A percentile compares a stretch with the other conserved stretches of the same genome.
phyloP scores from a whole-genome alignment of 2,113 vertebrate genomes.

The Larimichthys polyactis region DNA sequence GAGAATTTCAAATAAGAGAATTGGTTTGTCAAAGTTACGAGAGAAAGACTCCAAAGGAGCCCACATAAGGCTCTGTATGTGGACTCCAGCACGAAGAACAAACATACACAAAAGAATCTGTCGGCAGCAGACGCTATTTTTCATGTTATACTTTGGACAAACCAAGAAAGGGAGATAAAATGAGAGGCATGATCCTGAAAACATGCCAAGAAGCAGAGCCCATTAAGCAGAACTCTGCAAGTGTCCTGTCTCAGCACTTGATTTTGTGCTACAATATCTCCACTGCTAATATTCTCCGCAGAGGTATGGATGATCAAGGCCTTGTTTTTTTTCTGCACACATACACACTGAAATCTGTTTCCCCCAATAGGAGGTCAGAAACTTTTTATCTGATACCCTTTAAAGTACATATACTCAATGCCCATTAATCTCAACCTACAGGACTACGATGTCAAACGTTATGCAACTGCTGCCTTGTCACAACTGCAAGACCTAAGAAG shows the following conservation, averaged over 20 bases:
- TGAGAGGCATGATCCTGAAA: conserved; percentile 39
- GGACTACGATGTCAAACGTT: conserved; percentile 44
- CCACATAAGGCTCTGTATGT: conserved; percentile 45
- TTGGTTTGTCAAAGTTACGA: conserved; percentile 68
- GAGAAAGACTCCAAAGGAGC: conserved; percentile 51
- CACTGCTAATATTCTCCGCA: conserved; percentile 25
- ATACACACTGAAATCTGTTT: conserved; percentile 30
- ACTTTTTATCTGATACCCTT: conserved; percentile 58
- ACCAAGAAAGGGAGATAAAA: conserved; percentile 37
- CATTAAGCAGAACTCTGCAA: conserved; percentile 47
- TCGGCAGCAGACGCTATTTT: conserved; percentile 57
- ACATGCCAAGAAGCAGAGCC: conserved; percentile 50
- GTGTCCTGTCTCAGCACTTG: conserved; percentile 35
- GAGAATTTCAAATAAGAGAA: conserved; percentile 69
- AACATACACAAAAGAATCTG: conserved; percentile 60
- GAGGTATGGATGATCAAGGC: conserved; percentile 21
- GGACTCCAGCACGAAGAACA: conserved; percentile 51
- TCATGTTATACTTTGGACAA: conserved; percentile 68
- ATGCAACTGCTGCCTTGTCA: conserved; percentile 68
- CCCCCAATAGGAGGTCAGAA: conserved; percentile 46
- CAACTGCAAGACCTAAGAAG: conserved; percentile 37
- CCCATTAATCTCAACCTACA: conserved; percentile 76
- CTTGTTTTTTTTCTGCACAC: conserved; percentile 27
- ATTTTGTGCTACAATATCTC: conserved; percentile 36
- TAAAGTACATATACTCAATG: conserved; percentile 63